Evolutionary conservation across 2,113 vertebrate species (phyloP).

Genomic region (Otocyon megalotis): DNA sequence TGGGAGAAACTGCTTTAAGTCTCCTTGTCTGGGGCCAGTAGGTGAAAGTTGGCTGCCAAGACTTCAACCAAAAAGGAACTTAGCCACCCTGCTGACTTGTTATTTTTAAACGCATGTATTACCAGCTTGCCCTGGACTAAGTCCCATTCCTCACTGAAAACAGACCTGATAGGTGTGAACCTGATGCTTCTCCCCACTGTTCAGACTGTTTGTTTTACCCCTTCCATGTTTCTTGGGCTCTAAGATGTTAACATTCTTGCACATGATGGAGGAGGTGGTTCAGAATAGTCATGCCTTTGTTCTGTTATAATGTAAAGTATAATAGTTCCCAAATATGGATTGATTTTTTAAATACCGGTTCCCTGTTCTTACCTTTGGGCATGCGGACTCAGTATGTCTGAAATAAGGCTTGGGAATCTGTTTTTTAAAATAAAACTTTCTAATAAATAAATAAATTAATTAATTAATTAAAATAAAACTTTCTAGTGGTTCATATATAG

Average conservation of each 20-base stretch:
- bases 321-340: background rate
- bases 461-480: background rate
- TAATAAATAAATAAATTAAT: no score
- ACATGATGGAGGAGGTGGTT: background rate
- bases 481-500: background rate
- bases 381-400: background rate
- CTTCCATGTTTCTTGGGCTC: background rate
- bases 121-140: background rate
- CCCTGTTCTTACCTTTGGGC: background rate
- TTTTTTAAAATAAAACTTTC: background rate
- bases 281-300: background rate
- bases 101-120: constrained; percentile 51
- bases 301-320: background rate
- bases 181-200: background rate
- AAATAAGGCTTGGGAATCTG: background rate
- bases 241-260: background rate
- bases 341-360: background rate
- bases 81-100: background rate
- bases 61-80: constrained; percentile 2
- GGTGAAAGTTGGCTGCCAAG: background rate
- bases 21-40: background rate
- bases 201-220: background rate
- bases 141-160: background rate
- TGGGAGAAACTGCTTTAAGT: background rate
- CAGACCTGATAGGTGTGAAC: background rate